Percentiles rank a stretch among this genome's conserved stretches.
Evolutionary conservation across 2,113 vertebrate species (phyloP).

Genomic region (Holacanthus passer): DNA sequence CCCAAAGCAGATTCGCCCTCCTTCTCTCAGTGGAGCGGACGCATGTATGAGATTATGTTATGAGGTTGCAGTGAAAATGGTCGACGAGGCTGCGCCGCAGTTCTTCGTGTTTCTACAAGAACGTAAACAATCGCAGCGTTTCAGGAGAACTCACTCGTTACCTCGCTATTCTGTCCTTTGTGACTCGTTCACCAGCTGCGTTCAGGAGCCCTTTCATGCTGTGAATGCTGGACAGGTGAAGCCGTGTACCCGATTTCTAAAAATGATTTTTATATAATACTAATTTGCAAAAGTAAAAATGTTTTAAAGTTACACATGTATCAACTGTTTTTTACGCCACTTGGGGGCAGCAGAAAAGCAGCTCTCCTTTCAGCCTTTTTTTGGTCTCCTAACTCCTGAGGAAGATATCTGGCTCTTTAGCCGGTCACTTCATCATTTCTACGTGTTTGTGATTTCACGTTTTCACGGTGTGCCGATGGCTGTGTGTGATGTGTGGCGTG

Average conservation of each 20-base stretch:
- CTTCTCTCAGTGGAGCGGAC: neutral
- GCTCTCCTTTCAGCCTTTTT: too few relatives aligned
- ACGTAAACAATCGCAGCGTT: neutral
- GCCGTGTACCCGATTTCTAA: neutral
- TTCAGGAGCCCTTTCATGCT: neutral
- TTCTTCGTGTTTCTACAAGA: neutral
- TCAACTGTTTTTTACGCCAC: too few relatives aligned
- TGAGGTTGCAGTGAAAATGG: neutral
- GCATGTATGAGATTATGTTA: neutral
- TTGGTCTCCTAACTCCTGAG: too few relatives aligned
- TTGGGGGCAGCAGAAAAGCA: too few relatives aligned
- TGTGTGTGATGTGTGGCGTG: conserved; percentile 39
- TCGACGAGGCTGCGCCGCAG: neutral
- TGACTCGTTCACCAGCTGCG: neutral
- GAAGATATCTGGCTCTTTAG: too few relatives aligned
- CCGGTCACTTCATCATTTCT: too few relatives aligned
- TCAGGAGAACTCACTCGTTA: neutral
- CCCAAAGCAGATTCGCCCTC: neutral
- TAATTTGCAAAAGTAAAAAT: too few relatives aligned
- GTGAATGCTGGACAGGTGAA: neutral
- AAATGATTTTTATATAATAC: too few relatives aligned
- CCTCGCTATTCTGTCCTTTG: neutral
- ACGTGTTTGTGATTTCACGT: neutral
- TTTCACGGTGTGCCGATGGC: conserved; percentile 25
- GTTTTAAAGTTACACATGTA: too few relatives aligned